Percentiles rank a stretch among this genome's conserved stretches.
These are phyloP conservation scores for Caenorhabditis sinica DNA, from an alignment of 2,888 invertebrate species.

Conservation along the genomic window DNA sequence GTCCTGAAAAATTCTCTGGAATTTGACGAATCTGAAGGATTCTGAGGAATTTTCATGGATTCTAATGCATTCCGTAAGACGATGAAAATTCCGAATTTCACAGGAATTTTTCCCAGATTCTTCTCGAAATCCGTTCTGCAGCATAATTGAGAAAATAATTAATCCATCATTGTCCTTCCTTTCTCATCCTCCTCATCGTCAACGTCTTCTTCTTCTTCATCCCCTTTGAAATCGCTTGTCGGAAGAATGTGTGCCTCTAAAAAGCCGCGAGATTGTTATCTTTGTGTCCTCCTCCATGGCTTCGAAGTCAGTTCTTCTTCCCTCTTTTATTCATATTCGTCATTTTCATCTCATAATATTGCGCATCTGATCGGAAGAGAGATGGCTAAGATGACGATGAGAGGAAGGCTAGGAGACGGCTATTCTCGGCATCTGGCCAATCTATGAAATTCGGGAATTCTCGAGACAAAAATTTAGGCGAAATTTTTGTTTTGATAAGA, in stretches of 20 bases:
- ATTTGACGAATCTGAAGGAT: too few relatives aligned
- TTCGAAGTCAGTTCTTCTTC: not conserved
- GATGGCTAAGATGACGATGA: too few relatives aligned
- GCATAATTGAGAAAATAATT: slow-evolving; percentile 40
- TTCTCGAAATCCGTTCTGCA: not conserved
- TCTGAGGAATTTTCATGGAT: too few relatives aligned
- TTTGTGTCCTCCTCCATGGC: not conserved
- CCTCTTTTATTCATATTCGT: not conserved
- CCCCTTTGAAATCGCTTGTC: not conserved
- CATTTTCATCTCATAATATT: slow-evolving; percentile 5
- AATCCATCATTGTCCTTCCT: slow-evolving; percentile 54
- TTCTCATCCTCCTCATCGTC: not conserved
- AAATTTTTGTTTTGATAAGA: too few relatives aligned
- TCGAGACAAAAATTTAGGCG: too few relatives aligned
- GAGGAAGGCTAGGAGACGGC: too few relatives aligned
- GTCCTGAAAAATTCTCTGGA: not conserved
- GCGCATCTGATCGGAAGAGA: too few relatives aligned
- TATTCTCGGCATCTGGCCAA: slow-evolving; percentile 46
- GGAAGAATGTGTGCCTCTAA: slow-evolving; percentile 7
- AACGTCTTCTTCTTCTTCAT: slow-evolving; percentile 5
- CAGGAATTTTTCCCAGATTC: not conserved
- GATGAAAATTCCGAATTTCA: too few relatives aligned
- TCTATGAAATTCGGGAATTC: not conserved
- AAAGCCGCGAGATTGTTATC: slow-evolving; percentile 60
- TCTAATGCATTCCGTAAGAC: too few relatives aligned